Evolutionary conservation across 2,888 invertebrate species (phyloP).

Genomic region (Chloromyia formosa): DNA sequence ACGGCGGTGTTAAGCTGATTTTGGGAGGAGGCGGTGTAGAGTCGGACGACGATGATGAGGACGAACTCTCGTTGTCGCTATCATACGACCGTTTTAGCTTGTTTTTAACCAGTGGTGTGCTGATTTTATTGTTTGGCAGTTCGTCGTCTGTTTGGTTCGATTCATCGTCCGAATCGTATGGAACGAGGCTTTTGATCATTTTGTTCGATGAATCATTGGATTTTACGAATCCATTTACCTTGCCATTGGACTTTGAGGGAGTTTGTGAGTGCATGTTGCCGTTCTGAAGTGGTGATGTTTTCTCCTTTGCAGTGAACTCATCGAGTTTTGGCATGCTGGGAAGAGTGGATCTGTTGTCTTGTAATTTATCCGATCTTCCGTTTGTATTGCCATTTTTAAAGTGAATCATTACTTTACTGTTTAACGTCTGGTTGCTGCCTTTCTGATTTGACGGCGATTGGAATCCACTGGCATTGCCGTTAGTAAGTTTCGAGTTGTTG

Average conservation of each 20-base stretch:
- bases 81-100: conserved; percentile 47
- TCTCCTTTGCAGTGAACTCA: neutral
- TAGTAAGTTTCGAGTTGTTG: conserved; percentile 58
- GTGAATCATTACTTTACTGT: conserved; percentile 66
- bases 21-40: conserved; percentile 13
- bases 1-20: conserved; percentile 56
- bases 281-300: neutral
- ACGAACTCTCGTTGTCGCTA: conserved; percentile 48
- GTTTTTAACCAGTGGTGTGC: neutral
- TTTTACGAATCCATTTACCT: conserved; percentile 27
- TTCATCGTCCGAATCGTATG: conserved; percentile 71
- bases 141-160: conserved; percentile 61
- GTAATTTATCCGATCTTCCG: conserved; percentile 13
- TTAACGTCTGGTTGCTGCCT: conserved; percentile 57
- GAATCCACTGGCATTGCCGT: conserved; percentile 48
- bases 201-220: conserved; percentile 12
- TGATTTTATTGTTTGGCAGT: conserved; percentile 28
- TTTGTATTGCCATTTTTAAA: conserved; percentile 60
- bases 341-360: conserved; percentile 54
- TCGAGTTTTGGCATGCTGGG: conserved; percentile 61
- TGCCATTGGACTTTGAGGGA: conserved; percentile 45
- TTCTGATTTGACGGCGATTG: conserved; percentile 44
- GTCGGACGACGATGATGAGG: conserved; percentile 7
- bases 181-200: conserved; percentile 65
- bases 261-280: conserved; percentile 42